These are phyloP conservation scores for Pantherophis alleghaniensis DNA, from an alignment of 2,797 vertebrate genomes.

Conservation along the genomic window DNA sequence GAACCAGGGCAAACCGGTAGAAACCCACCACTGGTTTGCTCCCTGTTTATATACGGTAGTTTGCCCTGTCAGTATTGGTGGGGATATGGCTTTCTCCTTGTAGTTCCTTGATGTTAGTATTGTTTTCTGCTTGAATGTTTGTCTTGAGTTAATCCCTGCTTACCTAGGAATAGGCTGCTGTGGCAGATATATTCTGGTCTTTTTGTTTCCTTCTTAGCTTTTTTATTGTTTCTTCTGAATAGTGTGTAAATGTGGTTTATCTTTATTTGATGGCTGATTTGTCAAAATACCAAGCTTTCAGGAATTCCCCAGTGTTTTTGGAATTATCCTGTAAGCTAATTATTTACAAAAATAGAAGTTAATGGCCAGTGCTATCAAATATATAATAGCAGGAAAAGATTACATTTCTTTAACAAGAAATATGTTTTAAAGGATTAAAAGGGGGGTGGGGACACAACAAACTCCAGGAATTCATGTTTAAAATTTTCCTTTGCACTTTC, in stretches of 20 bases:
- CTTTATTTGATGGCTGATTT: background rate
- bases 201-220: background rate
- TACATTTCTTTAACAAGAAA: background rate
- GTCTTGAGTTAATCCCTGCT: background rate
- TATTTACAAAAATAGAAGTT: background rate
- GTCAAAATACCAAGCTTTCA: background rate
- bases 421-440: background rate
- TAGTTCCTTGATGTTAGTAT: background rate
- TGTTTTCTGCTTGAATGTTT: background rate
- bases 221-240: background rate
- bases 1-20: no score
- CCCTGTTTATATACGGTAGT: background rate
- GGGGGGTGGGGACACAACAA: background rate
- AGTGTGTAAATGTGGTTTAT: background rate
- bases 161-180: background rate
- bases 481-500: background rate
- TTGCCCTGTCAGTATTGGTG: background rate
- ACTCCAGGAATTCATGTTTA: background rate
- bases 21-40: background rate
- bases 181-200: background rate
- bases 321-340: background rate
- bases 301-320: background rate
- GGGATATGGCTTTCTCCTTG: background rate
- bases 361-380: background rate
- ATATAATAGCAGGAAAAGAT: background rate